Conservation (phyloP, 1,140 invertebrate genomes). For the Ceratoteleas bidentatus region DNA sequence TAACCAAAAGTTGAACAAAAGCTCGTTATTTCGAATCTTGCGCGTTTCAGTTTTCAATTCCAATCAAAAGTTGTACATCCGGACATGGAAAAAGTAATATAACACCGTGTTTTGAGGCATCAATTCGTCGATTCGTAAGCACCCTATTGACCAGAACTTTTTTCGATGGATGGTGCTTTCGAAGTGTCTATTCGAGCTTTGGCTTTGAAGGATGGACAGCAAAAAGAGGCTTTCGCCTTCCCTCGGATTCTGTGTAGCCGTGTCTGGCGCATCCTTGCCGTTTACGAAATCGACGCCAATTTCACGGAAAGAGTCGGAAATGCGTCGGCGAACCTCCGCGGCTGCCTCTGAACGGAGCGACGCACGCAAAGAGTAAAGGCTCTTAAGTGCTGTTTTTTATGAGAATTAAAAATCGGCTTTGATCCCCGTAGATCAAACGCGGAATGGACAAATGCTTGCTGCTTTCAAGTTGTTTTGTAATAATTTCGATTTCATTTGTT, state of each 20-base stretch:
- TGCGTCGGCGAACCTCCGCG: conserved; percentile 63
- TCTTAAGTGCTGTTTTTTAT: conserved; percentile 62
- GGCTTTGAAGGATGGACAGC: conserved; percentile 65
- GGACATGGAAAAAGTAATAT: conserved; percentile 56
- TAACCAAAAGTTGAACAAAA: conserved; percentile 29
- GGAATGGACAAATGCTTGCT: conserved; percentile 2
- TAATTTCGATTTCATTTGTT: conserved; percentile 2
- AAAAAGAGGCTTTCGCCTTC: conserved; percentile 60
- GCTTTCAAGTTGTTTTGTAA: conserved; percentile 3
- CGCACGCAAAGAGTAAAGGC: conserved; percentile 52
- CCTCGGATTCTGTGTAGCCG: conserved; percentile 37
- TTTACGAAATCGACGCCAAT: conserved; percentile 65
- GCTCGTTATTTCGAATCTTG: conserved; percentile 38
- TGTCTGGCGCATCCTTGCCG: conserved; percentile 51
- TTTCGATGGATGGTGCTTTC: conserved; percentile 63
- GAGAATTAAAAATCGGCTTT: conserved; percentile 58
- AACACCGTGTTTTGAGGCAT: conserved; percentile 64
- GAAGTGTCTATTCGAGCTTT: conserved; percentile 67
- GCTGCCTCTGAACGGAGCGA: conserved; percentile 43
- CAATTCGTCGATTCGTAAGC: conserved; percentile 66
- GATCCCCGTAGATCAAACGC: conserved; percentile 26
- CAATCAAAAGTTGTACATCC: conserved; percentile 50
- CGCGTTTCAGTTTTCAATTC: conserved; percentile 43
- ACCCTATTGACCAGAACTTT: conserved; percentile 69
- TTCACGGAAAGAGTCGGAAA: conserved; percentile 62